These are phyloP conservation scores for Escarpia spicata DNA, from an alignment of 2,888 invertebrate genomes.

Conservation along the genomic window DNA sequence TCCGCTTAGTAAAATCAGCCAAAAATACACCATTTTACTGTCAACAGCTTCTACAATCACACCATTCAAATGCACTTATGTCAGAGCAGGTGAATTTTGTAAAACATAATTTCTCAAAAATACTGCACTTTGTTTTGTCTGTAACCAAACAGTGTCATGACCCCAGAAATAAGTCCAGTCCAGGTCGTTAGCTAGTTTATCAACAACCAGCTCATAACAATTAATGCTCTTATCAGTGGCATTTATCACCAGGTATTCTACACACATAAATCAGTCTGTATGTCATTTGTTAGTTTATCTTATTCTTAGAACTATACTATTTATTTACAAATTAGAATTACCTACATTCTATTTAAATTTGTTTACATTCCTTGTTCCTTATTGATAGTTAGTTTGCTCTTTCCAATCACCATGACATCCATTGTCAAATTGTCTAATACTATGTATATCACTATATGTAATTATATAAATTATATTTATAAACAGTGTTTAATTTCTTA, in stretches of 20 bases:
- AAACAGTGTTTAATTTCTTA: background rate
- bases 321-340: background rate
- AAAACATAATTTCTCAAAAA: too few relatives aligned
- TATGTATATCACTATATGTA: background rate
- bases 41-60: too few relatives aligned
- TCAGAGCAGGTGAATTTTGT: too few relatives aligned
- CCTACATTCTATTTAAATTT: background rate
- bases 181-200: background rate
- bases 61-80: too few relatives aligned
- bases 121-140: too few relatives aligned
- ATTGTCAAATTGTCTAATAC: background rate
- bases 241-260: background rate
- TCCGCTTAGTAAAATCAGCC: too few relatives aligned
- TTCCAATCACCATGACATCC: background rate
- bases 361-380: background rate
- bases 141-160: too few relatives aligned
- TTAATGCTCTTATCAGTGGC: background rate
- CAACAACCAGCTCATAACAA: background rate
- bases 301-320: background rate
- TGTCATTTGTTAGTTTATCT: too few relatives aligned
- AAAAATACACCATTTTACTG: too few relatives aligned
- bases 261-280: background rate
- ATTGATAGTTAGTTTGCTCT: background rate
- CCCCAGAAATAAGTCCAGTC: background rate
- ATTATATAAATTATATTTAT: too few relatives aligned